phyloP scores from a whole-genome alignment of 2,113 vertebrate genomes.

The Psettodes erumei region DNA sequence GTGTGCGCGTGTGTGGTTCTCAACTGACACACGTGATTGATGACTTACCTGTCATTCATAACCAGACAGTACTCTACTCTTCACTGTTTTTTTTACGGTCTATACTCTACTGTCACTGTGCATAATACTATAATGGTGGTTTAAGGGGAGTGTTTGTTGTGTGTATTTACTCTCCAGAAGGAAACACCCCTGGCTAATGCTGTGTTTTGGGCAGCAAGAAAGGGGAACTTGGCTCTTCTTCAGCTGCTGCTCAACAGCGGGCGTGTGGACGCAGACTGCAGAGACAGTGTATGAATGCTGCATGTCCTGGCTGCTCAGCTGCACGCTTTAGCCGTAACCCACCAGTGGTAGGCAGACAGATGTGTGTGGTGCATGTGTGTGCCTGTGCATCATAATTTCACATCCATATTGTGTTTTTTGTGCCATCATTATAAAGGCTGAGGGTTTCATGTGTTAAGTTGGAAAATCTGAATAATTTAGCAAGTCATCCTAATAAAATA shows the following conservation, averaged over 20 bases:
- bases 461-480: conserved; percentile 37
- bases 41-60: conserved; percentile 20
- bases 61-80: background rate
- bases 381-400: conserved; percentile 1
- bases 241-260: conserved; percentile 96
- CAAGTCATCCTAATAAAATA: background rate
- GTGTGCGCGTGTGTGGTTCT: background rate
- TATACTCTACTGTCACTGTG: background rate
- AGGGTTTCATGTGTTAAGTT: background rate
- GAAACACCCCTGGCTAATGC: conserved; percentile 98
- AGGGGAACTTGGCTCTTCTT: conserved; percentile 94
- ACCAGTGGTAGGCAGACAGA: conserved; percentile 70
- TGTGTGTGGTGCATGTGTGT: conserved; percentile 43
- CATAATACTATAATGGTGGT: conserved; percentile 54
- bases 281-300: conserved; percentile 91
- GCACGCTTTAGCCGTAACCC: conserved; percentile 68
- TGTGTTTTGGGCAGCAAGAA: conserved; percentile 95
- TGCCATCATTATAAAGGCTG: background rate
- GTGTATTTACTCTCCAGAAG: conserved; percentile 86
- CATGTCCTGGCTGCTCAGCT: conserved; percentile 67
- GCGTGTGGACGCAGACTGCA: conserved; percentile 96
- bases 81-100: conserved; percentile 2
- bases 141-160: conserved; percentile 55
- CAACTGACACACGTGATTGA: background rate
- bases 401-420: background rate